Conservation (phyloP, 2,113 vertebrate species). For the Motacilla alba region DNA sequence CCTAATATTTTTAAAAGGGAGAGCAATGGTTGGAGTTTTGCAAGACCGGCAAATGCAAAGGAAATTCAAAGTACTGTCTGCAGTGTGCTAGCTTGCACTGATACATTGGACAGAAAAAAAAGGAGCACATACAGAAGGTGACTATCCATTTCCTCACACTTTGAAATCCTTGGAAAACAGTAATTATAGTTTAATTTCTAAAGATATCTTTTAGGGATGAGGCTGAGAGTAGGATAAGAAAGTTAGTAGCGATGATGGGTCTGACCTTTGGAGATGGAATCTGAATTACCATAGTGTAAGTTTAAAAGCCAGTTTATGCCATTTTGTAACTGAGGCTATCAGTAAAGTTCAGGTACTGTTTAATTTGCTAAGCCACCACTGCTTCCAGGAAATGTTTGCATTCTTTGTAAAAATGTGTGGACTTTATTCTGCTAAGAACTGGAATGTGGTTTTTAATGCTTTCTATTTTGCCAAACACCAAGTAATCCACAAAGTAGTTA, state of each 20-base stretch:
- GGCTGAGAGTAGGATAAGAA: not conserved
- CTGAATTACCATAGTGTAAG: not conserved
- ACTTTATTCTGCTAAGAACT: not conserved
- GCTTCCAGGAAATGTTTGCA: not conserved
- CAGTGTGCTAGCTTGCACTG: not conserved
- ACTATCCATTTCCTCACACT: rapidly evolving
- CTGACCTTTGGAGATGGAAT: not conserved
- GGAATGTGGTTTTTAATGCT: not conserved
- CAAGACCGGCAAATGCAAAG: not conserved
- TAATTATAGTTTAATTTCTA: not conserved
- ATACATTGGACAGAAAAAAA: not conserved
- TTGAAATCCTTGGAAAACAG: not conserved
- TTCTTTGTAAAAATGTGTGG: not conserved
- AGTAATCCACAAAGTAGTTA: not conserved
- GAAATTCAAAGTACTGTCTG: not conserved
- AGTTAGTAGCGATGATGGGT: not conserved
- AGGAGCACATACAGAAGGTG: not conserved
- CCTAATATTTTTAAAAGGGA: not conserved
- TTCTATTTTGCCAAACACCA: not conserved
- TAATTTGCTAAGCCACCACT: not conserved
- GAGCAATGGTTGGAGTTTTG: not conserved
- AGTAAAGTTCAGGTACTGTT: not conserved
- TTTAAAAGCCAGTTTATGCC: not conserved
- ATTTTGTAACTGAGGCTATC: not conserved
- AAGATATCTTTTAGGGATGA: not conserved